phyloP scores from a whole-genome alignment of 2,888 invertebrate genomes.

The Tridacna crocea region DNA sequence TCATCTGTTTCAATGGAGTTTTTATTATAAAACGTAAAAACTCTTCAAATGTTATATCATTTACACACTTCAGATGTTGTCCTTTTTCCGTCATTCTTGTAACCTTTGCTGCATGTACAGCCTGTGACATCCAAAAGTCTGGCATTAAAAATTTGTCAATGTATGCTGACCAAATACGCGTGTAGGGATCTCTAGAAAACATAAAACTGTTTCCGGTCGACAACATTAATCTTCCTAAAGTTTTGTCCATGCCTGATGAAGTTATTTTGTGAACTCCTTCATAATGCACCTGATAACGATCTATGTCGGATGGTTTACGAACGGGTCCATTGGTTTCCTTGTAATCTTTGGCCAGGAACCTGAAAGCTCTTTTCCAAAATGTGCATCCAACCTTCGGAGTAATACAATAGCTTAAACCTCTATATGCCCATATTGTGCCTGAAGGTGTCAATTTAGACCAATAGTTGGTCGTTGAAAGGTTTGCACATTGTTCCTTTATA shows the following conservation, averaged over 20 bases:
- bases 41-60: conserved; percentile 57
- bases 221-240: conserved; percentile 8
- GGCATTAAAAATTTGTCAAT: conserved; percentile 65
- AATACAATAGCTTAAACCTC: conserved; percentile 8
- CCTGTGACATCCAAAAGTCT: conserved; percentile 59
- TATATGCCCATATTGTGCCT: neutral
- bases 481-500: neutral
- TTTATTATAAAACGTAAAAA: conserved; percentile 54
- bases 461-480: neutral
- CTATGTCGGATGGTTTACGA: conserved; percentile 52
- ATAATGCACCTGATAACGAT: conserved; percentile 50
- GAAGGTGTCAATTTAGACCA: neutral
- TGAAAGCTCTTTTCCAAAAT: conserved; percentile 48
- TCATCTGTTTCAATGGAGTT: neutral
- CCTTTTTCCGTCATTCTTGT: conserved; percentile 14
- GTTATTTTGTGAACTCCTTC: conserved; percentile 21
- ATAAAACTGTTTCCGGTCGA: conserved; percentile 53
- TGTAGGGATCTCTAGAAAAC: conserved; percentile 62
- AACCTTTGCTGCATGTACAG: conserved; percentile 28
- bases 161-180: conserved; percentile 64
- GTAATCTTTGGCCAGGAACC: conserved; percentile 44
- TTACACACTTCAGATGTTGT: conserved; percentile 35
- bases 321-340: neutral
- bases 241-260: neutral
- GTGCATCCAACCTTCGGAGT: conserved; percentile 45